Evolutionary conservation across 2,888 invertebrate species (phyloP).

Genomic region (Azorinus chamasolen): DNA sequence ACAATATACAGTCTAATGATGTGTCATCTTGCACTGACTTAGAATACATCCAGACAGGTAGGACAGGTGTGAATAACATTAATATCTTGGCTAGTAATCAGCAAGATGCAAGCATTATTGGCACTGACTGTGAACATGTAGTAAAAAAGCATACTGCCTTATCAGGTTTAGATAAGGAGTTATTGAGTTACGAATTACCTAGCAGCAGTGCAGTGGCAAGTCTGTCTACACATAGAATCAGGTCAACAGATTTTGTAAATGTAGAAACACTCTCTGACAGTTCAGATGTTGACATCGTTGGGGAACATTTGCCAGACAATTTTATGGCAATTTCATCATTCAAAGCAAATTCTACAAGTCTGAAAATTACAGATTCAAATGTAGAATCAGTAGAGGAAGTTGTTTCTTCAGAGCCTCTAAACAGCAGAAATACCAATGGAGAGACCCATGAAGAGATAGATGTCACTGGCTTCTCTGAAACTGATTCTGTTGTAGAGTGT

Average conservation of each 20-base stretch:
- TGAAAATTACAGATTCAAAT: too few relatives aligned
- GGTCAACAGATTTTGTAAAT: slow-evolving; percentile 32
- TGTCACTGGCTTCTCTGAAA: slow-evolving; percentile 39
- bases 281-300: slow-evolving; percentile 48
- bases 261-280: slow-evolving; percentile 36
- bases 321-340: slow-evolving; percentile 2
- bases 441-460: slow-evolving; percentile 25
- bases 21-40: slow-evolving; percentile 47
- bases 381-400: too few relatives aligned
- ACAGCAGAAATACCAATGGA: background rate
- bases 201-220: slow-evolving; percentile 22
- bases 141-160: too few relatives aligned
- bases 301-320: background rate
- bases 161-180: background rate
- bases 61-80: background rate
- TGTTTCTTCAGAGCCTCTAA: too few relatives aligned
- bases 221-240: background rate
- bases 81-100: background rate
- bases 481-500: slow-evolving; percentile 39
- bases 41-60: slow-evolving; percentile 14
- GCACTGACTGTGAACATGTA: too few relatives aligned
- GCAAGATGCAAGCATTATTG: background rate
- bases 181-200: slow-evolving; percentile 31
- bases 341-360: too few relatives aligned
- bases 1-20: slow-evolving; percentile 54